Percentiles rank a stretch among this genome's conserved stretches.
Evolutionary conservation across 2,888 invertebrate genomes (phyloP).

Genomic region (Nomada ferruginata): DNA sequence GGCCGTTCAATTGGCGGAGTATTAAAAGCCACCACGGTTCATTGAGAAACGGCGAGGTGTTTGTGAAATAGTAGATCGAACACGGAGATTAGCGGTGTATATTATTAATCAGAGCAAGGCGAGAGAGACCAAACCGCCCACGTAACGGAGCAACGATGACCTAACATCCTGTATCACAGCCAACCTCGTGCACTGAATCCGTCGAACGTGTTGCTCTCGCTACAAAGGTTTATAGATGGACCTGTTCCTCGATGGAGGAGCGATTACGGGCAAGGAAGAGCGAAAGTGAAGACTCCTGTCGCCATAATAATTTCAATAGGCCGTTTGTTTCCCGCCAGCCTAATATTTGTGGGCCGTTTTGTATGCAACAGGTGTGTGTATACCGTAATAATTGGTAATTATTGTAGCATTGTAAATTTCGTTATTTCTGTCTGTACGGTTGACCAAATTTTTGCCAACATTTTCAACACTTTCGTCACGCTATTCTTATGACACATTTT

Average conservation of each 20-base stretch:
- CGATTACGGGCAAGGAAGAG: constrained; percentile 1
- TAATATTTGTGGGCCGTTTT: no score
- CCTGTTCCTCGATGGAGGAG: constrained; percentile 4
- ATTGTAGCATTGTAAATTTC: no score
- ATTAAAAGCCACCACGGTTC: constrained; percentile 14
- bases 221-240: constrained; percentile 17
- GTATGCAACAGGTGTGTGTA: no score
- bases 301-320: no score
- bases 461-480: no score
- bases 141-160: constrained; percentile 68
- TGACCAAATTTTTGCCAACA: no score
- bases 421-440: no score
- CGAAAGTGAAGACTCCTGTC: not conserved
- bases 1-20: constrained; percentile 12
- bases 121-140: constrained; percentile 64
- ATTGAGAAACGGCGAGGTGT: constrained; percentile 40
- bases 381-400: no score
- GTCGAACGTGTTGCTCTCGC: constrained; percentile 40
- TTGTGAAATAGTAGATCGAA: constrained; percentile 61
- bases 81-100: constrained; percentile 56
- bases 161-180: constrained; percentile 72
- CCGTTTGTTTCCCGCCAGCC: no score
- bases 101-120: constrained; percentile 70
- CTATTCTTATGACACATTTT: not conserved
- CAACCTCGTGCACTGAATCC: constrained; percentile 48